A percentile compares a stretch with the other conserved stretches of the same genome.
Conservation (phyloP, 2,888 invertebrate genomes). For the Dynastes hyllus region DNA sequence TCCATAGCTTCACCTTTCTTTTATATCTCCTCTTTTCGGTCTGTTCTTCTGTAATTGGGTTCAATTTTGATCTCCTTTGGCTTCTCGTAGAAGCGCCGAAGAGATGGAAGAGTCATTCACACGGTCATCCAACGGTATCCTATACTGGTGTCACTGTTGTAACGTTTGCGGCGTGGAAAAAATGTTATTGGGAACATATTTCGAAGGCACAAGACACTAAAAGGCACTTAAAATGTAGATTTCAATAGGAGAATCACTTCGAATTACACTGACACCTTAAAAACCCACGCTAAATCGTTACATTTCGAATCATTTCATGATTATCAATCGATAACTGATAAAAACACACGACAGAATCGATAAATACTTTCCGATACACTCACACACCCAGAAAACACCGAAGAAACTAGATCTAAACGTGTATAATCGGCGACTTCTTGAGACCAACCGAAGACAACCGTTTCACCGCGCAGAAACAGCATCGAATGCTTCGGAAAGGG, state of each 20-base stretch:
- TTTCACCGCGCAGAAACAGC: background rate
- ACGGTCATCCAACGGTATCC: constrained; percentile 63
- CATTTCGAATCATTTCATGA: background rate
- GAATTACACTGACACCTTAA: background rate
- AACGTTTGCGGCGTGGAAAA: background rate
- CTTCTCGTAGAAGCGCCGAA: constrained; percentile 9
- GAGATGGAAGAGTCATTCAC: constrained; percentile 64
- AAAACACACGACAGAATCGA: too few relatives aligned
- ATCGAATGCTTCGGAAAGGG: background rate
- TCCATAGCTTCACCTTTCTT: constrained; percentile 68
- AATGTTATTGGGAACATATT: background rate
- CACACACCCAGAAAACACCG: background rate
- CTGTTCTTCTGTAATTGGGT: background rate
- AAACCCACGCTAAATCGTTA: background rate
- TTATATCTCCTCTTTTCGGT: too few relatives aligned
- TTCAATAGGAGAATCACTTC: background rate
- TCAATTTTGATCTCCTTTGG: background rate
- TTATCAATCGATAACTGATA: background rate
- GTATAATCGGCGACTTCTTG: background rate
- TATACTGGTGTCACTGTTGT: constrained; percentile 33
- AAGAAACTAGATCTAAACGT: background rate
- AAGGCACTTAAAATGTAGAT: background rate
- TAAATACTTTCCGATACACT: background rate
- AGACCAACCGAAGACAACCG: background rate
- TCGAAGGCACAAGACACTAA: constrained; percentile 1